phyloP scores from a whole-genome alignment of 92 coral and sea anemone species.

The Porites lobata region DNA sequence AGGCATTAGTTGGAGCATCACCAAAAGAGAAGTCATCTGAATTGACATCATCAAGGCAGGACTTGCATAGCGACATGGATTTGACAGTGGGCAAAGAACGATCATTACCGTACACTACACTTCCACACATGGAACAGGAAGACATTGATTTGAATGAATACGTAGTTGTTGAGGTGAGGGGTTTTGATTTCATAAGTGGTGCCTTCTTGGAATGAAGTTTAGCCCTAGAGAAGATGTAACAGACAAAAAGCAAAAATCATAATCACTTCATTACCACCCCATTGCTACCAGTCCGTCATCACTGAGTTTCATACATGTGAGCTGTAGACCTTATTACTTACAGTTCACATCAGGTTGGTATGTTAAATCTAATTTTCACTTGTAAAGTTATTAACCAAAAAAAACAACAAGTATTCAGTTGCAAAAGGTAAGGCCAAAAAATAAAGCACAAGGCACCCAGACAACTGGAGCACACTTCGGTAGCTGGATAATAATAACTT shows the following conservation, averaged over 20 bases:
- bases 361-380: too few relatives aligned
- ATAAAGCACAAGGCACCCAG: too few relatives aligned
- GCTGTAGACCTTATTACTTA: too few relatives aligned
- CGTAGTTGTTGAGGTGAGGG: constrained; percentile 9
- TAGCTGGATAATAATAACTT: too few relatives aligned
- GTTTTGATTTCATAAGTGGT: constrained; percentile 18
- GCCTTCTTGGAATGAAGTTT: not conserved
- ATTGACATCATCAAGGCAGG: not conserved
- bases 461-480: too few relatives aligned
- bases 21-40: constrained; percentile 13
- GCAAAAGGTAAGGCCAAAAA: too few relatives aligned
- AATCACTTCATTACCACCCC: not conserved
- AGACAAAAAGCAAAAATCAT: not conserved
- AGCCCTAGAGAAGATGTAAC: not conserved
- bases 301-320: too few relatives aligned
- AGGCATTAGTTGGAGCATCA: not conserved
- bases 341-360: too few relatives aligned
- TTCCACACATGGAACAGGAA: constrained; percentile 12
- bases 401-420: too few relatives aligned
- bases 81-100: constrained; percentile 20
- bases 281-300: not conserved
- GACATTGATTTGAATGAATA: constrained; percentile 51
- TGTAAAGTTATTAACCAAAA: too few relatives aligned
- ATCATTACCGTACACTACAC: not conserved
- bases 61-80: constrained; percentile 51